Base-by-base conservation (phyloP, 2,888 invertebrate genomes). In the Amiota communis region DNA sequence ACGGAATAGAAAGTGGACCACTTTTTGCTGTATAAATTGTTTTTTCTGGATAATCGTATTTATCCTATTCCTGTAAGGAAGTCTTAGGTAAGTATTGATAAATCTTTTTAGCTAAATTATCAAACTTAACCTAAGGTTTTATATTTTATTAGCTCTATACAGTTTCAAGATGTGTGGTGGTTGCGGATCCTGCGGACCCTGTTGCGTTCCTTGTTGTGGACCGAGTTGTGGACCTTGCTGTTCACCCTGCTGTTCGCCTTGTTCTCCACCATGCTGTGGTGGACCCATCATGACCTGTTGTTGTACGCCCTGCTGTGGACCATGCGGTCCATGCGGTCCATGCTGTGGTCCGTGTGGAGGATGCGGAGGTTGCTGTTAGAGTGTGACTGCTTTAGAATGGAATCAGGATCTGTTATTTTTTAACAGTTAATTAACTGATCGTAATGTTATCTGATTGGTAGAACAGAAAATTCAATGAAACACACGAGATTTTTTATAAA, bases 61-160 rank as follows among this genome's bases (percentile, higher is more conserved):
- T n/a, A 53, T 53, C 53, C 53, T 53, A 53, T 53, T 53, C 15
- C 53, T 13, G 53, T 53, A 15, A 53, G n/a, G 53, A 53, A 53
- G 53, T 53, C 15, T 53, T 9, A 53, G 11, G 53, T 53, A 53
- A 53, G 53, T 53, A 8, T n/a, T 12, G 6, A 2, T n/a, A 13
- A 53, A 36, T 6, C 6, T 6, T 0, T 36, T 6, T 36, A 6
- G 6, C 2, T 36, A 6, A 36, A 2, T 2, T 2, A 6, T 6
- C 8, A 36, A 36, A 4, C 6, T 36, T 6, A 36, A 36, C 36
- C 3, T 36, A n/a, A n/a, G n/a, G n/a, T n/a, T 36, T 6, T 2
- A 4, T 36, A 4, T 36, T 36, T 53, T 3, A 6, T 6, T 15
- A 53, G 53, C 12, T 15, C 53, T 53, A 53, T 15, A n/a, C 53